Evolutionary conservation across 2,888 invertebrate species (phyloP).

Genomic region (Hypsopygia costalis): DNA sequence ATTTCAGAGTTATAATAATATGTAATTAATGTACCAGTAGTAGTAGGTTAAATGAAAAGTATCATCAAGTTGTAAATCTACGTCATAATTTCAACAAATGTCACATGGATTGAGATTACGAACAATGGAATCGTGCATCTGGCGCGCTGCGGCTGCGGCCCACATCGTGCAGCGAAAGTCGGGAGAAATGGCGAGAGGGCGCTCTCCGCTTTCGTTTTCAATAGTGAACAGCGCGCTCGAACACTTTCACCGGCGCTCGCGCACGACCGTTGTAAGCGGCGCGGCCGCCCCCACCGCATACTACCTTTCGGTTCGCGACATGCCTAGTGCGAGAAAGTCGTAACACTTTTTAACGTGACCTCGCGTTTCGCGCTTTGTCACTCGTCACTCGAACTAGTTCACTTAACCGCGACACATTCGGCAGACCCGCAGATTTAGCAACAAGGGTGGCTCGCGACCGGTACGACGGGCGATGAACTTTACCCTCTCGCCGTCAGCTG

Average conservation of each 20-base stretch:
- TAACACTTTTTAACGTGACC: constrained; percentile 78
- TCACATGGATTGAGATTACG: constrained; percentile 38
- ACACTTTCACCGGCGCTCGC: constrained; percentile 73
- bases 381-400: constrained; percentile 71
- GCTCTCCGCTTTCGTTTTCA: constrained; percentile 79
- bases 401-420: constrained; percentile 51
- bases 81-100: constrained; percentile 36
- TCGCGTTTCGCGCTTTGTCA: constrained; percentile 74
- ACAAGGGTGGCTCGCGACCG: constrained; percentile 45
- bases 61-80: neutral
- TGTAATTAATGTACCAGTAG: too few species aligned
- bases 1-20: too few species aligned
- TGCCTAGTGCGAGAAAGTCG: constrained; percentile 73
- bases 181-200: constrained; percentile 79
- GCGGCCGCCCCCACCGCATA: constrained; percentile 53
- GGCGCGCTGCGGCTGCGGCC: constrained; percentile 51
- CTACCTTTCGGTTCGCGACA: constrained; percentile 54
- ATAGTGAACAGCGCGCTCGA: constrained; percentile 62
- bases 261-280: constrained; percentile 63
- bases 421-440: constrained; percentile 36
- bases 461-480: constrained; percentile 70
- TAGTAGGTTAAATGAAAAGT: too few species aligned
- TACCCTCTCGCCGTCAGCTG: constrained; percentile 74
- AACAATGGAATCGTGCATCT: constrained; percentile 71
- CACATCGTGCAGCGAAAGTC: constrained; percentile 76